Evolutionary conservation across 2,888 invertebrate genomes (phyloP), one percentile per base, ranked within the genome.

Genomic region (Flexamia atlantica): DNA sequence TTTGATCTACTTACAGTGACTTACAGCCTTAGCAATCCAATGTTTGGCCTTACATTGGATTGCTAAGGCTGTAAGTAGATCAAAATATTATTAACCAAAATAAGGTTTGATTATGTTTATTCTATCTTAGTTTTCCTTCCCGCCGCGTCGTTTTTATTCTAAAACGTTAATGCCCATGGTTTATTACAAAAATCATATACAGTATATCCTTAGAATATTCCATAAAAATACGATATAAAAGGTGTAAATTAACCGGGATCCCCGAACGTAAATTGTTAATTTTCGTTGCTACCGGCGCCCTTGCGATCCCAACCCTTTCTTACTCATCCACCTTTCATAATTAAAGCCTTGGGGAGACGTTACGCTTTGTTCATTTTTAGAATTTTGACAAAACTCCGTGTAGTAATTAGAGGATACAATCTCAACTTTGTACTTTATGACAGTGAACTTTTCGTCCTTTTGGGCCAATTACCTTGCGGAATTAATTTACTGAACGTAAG

Each of bases 331-430:
- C 42, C 53, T 57, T 80, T 42, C 70, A 81, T 86, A 87, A 87
- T 87, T 87, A 86, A 86, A 84, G 85, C 85, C 87, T 86, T 85
- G 81, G 85, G 87, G 87, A 86, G 86, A 87, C 86, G 85, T 85
- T 85, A 85, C 84, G 85, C 87, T 87, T 86, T 84, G 86, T 85
- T 86, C 85, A 85, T 86, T 86, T 86, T 86, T 86, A 83, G 83
- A 82, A 84, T 86, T 85, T 86, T 83, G 83, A 83, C 84, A 64
- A 82, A 70, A 76, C 76, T 46, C 76, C 46, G 46, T 46, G 46
- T 40, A 46, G 76, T 76, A 46, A 76, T 76, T 76, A 76, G n/a
- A 42, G 50, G 76, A 40, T 46, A 76, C 76, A 76, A 76, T 76
- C 76, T 76, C 50, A 76, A 76, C 76, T 76, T 76, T 76, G 76